A percentile compares a stretch with the other conserved stretches of the same genome.
Conservation (phyloP, 2,797 vertebrate species). For the Acanthis flammea region DNA sequence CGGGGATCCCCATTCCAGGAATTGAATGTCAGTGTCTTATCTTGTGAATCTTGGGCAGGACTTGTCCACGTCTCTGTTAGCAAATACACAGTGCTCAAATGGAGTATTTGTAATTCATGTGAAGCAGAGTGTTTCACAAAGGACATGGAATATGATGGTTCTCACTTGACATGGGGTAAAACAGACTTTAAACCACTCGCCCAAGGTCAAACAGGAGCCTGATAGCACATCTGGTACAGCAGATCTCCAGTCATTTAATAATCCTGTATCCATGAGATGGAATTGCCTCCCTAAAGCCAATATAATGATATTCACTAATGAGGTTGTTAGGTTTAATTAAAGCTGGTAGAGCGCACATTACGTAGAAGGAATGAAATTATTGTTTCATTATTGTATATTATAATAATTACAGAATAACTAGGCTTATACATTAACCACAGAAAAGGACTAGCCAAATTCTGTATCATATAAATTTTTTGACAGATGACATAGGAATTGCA, state of each 20-base stretch:
- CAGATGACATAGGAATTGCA: background rate
- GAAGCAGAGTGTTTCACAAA: background rate
- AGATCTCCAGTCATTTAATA: background rate
- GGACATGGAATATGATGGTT: background rate
- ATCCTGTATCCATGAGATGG: background rate
- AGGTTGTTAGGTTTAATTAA: conserved; percentile 57
- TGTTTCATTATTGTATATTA: conserved; percentile 53
- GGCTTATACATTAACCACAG: background rate
- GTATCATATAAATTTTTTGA: background rate
- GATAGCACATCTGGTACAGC: background rate
- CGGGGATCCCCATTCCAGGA: background rate
- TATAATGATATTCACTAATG: conserved; percentile 52
- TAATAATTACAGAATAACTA: conserved; percentile 29
- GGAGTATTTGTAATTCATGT: background rate
- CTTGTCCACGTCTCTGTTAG: background rate
- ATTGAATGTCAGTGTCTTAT: background rate
- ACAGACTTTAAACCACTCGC: background rate
- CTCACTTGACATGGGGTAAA: background rate
- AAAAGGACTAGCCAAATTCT: background rate
- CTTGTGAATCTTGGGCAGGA: background rate
- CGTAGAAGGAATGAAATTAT: conserved; percentile 16
- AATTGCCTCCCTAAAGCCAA: conserved; percentile 15
- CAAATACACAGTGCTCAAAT: background rate
- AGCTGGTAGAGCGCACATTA: conserved; percentile 21
- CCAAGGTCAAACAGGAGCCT: background rate